Conservation (phyloP, 2,888 invertebrate species). For the Chironomus tentans region DNA sequence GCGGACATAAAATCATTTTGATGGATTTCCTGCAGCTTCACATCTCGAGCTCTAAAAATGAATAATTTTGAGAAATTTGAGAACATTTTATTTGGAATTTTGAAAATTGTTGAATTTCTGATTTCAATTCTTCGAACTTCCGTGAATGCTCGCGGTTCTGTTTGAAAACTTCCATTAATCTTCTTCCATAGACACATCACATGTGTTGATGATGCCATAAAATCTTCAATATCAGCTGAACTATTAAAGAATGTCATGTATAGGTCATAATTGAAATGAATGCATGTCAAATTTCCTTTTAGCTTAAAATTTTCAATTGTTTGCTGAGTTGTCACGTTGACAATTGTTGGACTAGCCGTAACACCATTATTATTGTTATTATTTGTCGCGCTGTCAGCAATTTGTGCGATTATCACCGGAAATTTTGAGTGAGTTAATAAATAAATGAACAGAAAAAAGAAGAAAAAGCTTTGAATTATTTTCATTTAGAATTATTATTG, state of each 20-base stretch:
- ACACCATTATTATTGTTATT: background rate
- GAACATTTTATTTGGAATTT: background rate
- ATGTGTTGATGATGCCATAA: background rate
- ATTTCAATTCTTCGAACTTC: background rate
- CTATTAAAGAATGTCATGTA: background rate
- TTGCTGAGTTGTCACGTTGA: background rate
- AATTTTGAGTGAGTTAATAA: too few relatives aligned
- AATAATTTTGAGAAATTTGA: background rate
- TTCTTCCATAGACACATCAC: background rate
- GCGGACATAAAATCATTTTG: background rate
- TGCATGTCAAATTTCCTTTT: background rate
- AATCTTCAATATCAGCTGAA: background rate
- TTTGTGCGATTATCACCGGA: too few relatives aligned
- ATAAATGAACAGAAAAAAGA: too few relatives aligned
- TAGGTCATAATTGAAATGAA: background rate
- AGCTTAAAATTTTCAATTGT: background rate
- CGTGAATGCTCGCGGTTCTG: background rate
- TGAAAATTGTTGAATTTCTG: background rate
- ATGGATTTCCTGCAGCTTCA: background rate
- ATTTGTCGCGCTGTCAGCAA: too few relatives aligned
- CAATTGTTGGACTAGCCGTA: background rate
- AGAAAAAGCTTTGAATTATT: too few relatives aligned
- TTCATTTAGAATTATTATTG: too few relatives aligned
- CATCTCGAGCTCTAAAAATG: background rate
- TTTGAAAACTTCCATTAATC: background rate